Evolutionary conservation across 2,113 vertebrate species (phyloP).

Genomic region (Motacilla alba): DNA sequence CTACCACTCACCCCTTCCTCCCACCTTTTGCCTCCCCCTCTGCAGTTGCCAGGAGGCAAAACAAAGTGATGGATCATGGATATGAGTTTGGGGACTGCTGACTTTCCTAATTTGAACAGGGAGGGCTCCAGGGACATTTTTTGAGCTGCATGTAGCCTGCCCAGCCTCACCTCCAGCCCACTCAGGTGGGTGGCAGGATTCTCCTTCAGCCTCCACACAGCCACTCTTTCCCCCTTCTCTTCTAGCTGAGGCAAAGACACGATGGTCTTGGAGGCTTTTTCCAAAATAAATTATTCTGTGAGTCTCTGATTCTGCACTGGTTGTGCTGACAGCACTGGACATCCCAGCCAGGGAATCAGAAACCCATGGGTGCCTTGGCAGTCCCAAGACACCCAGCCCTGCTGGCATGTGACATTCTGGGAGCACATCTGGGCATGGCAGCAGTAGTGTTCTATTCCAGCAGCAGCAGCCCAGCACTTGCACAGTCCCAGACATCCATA

Average conservation of each 20-base stretch:
- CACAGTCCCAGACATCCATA: neutral
- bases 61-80: neutral
- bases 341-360: neutral
- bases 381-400: neutral
- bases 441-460: neutral
- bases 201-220: neutral
- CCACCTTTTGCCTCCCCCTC: neutral
- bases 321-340: rapidly evolving
- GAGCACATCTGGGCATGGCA: neutral
- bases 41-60: neutral
- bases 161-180: neutral
- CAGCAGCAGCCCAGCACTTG: neutral
- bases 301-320: neutral
- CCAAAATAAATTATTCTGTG: neutral
- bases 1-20: neutral
- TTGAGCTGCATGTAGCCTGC: neutral
- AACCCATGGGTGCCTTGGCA: neutral
- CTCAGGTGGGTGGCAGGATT: no score
- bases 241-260: neutral
- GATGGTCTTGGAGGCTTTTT: neutral
- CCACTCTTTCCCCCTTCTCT: neutral
- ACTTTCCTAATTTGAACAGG: rapidly evolving
- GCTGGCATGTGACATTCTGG: neutral
- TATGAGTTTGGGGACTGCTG: neutral
- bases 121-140: neutral